Percentiles rank a stretch among this genome's conserved stretches.
phyloP scores from a whole-genome alignment of 92 coral and sea anemone genomes.

The Epizoanthus scotinus region DNA sequence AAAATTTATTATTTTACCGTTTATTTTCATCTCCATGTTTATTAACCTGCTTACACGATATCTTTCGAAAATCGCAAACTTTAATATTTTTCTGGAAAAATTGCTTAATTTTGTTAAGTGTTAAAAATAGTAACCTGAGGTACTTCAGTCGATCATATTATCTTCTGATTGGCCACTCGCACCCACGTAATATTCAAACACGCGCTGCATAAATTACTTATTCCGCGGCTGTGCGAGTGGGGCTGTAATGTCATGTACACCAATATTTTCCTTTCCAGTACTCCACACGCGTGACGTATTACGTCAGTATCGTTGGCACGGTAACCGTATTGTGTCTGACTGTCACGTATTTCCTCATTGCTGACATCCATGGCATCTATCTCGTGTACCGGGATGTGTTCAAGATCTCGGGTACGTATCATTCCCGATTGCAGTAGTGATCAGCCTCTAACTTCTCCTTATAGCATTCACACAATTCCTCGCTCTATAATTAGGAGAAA shows the following conservation, averaged over 20 bases:
- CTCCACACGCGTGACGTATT: conserved; percentile 29
- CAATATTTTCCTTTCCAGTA: conserved; percentile 4
- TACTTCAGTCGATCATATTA: too few relatives aligned
- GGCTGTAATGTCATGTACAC: background rate
- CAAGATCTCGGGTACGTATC: conserved; percentile 20
- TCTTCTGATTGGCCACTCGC: too few relatives aligned
- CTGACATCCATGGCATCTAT: conserved; percentile 25
- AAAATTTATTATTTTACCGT: too few relatives aligned
- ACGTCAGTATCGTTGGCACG: conserved; percentile 15
- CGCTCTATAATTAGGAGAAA: too few relatives aligned
- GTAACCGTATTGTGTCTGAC: conserved; percentile 28
- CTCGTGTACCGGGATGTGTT: conserved; percentile 32
- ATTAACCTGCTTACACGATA: too few relatives aligned
- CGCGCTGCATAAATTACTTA: background rate
- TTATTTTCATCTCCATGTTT: too few relatives aligned
- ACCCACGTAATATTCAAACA: too few relatives aligned
- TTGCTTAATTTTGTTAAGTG: too few relatives aligned
- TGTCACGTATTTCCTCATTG: conserved; percentile 14
- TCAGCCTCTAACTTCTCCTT: background rate
- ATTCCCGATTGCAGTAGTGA: background rate
- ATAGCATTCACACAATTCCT: too few relatives aligned
- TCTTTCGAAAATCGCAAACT: too few relatives aligned
- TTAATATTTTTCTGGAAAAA: too few relatives aligned
- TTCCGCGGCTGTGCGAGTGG: background rate
- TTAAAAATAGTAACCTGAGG: too few relatives aligned